These are phyloP conservation scores for Heliothis virescens DNA, from an alignment of 1,140 invertebrate species.

Conservation along the genomic window DNA sequence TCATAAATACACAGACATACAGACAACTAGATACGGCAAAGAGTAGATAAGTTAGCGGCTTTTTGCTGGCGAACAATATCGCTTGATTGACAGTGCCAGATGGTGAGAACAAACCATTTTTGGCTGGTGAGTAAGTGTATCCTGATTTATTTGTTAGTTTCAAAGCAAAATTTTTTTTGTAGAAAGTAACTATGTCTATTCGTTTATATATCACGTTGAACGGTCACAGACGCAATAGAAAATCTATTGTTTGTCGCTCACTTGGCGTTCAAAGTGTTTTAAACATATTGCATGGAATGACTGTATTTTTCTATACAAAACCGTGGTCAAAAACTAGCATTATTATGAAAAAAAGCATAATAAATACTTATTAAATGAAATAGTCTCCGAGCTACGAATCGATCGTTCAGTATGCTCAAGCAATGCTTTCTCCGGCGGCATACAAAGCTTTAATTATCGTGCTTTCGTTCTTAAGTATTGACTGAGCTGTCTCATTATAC, in stretches of 20 bases:
- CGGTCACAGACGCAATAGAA: too few relatives aligned
- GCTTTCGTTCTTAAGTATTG: conserved; percentile 7
- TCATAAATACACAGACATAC: conserved; percentile 36
- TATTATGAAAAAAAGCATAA: neutral
- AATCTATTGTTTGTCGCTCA: too few relatives aligned
- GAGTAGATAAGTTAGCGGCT: neutral
- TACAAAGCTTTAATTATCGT: conserved; percentile 27
- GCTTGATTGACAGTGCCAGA: conserved; percentile 37
- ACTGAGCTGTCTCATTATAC: conserved; percentile 16
- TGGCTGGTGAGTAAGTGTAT: neutral
- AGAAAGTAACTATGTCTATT: too few relatives aligned
- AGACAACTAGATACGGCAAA: conserved; percentile 23
- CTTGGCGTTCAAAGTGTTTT: too few relatives aligned
- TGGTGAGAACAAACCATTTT: conserved; percentile 35
- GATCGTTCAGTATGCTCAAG: neutral
- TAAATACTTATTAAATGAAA: neutral
- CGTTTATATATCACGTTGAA: too few relatives aligned
- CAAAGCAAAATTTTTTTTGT: too few relatives aligned
- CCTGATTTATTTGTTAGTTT: too few relatives aligned
- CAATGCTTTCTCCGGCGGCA: conserved; percentile 1
- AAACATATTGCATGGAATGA: too few relatives aligned
- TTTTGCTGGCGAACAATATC: conserved; percentile 17
- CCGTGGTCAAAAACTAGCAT: too few relatives aligned
- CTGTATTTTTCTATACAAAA: too few relatives aligned
- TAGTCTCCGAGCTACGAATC: neutral